Conservation (phyloP, 2,797 vertebrate genomes). For the Danio albolineatus region DNA sequence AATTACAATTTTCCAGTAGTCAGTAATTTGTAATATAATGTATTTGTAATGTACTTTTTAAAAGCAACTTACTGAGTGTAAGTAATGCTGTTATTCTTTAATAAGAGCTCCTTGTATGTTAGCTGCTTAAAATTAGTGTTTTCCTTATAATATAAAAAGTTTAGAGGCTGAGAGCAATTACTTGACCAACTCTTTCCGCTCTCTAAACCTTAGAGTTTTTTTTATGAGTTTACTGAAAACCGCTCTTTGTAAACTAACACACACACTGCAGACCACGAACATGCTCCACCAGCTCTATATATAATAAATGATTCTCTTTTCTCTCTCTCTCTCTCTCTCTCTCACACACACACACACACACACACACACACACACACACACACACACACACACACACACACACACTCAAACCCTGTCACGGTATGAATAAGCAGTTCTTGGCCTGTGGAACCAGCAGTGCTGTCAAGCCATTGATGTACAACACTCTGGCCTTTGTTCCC, state of each 20-base stretch:
- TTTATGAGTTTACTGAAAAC: conserved; percentile 48
- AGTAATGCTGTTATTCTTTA: conserved; percentile 24
- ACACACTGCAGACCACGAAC: conserved; percentile 68
- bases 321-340: too few species aligned
- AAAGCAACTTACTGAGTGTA: too few species aligned
- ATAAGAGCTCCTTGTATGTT: conserved; percentile 21
- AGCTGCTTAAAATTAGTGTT: conserved; percentile 22
- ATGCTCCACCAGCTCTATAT: conserved; percentile 73
- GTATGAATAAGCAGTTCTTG: conserved; percentile 75
- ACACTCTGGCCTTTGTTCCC: conserved; percentile 81
- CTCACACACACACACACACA: too few species aligned
- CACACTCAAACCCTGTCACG: conserved; percentile 60
- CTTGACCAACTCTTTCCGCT: conserved; percentile 16
- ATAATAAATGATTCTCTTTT: conserved; percentile 79
- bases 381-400: conserved; percentile 44
- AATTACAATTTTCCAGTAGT: too few species aligned
- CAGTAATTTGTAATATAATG: too few species aligned
- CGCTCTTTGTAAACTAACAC: conserved; percentile 57
- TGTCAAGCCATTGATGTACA: conserved; percentile 80
- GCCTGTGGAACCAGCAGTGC: conserved; percentile 71
- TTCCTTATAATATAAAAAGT: conserved; percentile 32
- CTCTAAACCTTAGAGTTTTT: background rate
- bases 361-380: conserved; percentile 41
- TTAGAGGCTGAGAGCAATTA: conserved; percentile 34
- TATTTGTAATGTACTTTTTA: too few species aligned